Percentiles rank a stretch among this genome's conserved stretches.
phyloP scores from a whole-genome alignment of 2,888 invertebrate species.

The Oxytorus armatus region DNA sequence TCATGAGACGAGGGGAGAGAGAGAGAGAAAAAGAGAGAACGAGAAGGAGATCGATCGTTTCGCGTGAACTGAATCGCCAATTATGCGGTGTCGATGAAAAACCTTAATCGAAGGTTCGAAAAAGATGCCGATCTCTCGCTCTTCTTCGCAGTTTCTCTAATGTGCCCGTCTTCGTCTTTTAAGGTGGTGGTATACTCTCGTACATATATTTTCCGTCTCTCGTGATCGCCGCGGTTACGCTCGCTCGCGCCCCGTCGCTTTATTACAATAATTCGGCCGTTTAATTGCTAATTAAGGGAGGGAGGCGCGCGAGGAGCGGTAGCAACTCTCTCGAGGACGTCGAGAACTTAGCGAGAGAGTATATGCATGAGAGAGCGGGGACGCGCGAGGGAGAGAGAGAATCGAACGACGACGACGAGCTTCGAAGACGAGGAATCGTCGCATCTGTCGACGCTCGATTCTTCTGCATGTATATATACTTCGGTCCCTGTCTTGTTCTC shows the following conservation, averaged over 20 bases:
- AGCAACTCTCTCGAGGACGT: slow-evolving; percentile 38
- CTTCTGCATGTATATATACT: slow-evolving; percentile 71
- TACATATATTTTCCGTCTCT: slow-evolving; percentile 28
- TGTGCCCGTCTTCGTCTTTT: not conserved
- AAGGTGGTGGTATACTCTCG: slow-evolving; percentile 2
- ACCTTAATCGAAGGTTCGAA: slow-evolving; percentile 63
- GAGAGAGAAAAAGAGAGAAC: slow-evolving; percentile 29
- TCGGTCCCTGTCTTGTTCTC: slow-evolving; percentile 25
- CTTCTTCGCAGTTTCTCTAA: slow-evolving; percentile 32
- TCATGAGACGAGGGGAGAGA: slow-evolving; percentile 22
- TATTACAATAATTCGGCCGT: slow-evolving; percentile 81
- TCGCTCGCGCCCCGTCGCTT: slow-evolving; percentile 70
- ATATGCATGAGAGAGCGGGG: slow-evolving; percentile 13
- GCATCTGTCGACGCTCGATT: slow-evolving; percentile 78
- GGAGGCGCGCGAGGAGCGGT: slow-evolving; percentile 48
- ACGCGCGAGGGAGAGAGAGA: slow-evolving; percentile 14
- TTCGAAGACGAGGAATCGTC: slow-evolving; percentile 69
- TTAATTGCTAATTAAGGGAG: slow-evolving; percentile 80
- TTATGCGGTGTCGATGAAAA: slow-evolving; percentile 68
- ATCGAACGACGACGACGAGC: slow-evolving; percentile 66
- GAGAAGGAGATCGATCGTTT: slow-evolving; percentile 67
- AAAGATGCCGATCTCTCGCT: slow-evolving; percentile 21
- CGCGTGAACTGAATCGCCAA: slow-evolving; percentile 70
- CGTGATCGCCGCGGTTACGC: slow-evolving; percentile 60
- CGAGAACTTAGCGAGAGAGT: too few species aligned